A percentile compares a stretch with the other conserved stretches of the same genome.
Conservation (phyloP, 2,888 invertebrate genomes). For the Noctua comes region DNA sequence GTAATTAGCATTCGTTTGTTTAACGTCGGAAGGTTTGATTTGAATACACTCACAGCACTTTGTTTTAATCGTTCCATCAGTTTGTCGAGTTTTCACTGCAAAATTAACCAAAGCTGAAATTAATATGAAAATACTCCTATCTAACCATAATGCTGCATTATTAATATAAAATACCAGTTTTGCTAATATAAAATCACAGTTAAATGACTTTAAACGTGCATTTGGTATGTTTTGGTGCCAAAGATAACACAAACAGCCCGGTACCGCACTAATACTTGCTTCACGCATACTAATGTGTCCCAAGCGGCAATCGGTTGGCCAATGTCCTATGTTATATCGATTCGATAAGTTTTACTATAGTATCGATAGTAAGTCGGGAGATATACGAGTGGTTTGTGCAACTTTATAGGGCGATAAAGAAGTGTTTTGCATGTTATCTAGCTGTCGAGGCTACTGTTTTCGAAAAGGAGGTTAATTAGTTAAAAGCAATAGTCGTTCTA, state of each 20-base stretch:
- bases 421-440: conserved; percentile 45
- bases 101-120: conserved; percentile 19
- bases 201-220: conserved; percentile 52
- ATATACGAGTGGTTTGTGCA: conserved; percentile 40
- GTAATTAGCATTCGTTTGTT: conserved; percentile 51
- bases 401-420: conserved; percentile 37
- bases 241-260: conserved; percentile 61
- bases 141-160: background rate
- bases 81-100: background rate
- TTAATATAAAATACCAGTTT: conserved; percentile 34
- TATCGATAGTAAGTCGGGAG: conserved; percentile 50
- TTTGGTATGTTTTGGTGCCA: conserved; percentile 59
- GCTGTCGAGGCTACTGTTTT: conserved; percentile 27
- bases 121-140: background rate
- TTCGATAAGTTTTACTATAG: conserved; percentile 55
- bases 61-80: conserved; percentile 15
- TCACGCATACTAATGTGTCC: conserved; percentile 65
- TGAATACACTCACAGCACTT: conserved; percentile 37
- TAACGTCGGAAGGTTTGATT: conserved; percentile 39
- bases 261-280: conserved; percentile 58
- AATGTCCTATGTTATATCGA: conserved; percentile 48
- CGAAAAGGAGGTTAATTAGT: conserved; percentile 42
- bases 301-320: conserved; percentile 41
- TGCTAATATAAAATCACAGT: conserved; percentile 48
- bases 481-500: conserved; percentile 12